Evolutionary conservation across 2,113 vertebrate species (phyloP).

Genomic region (Tragelaphus imberbis): DNA sequence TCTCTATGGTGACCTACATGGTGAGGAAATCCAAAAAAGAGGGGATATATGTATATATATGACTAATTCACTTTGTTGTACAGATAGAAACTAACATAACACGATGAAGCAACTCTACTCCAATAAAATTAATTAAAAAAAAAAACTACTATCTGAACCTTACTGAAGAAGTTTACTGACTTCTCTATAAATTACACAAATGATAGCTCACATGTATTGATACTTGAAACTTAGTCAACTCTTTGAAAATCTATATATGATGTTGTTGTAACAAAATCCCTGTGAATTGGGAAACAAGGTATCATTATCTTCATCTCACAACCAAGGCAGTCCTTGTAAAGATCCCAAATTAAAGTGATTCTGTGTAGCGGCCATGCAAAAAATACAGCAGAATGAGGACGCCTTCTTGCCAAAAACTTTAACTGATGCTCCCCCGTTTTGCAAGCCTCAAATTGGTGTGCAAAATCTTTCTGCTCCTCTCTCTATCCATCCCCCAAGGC

Average conservation of each 20-base stretch:
- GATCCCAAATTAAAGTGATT: background rate
- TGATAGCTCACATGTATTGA: background rate
- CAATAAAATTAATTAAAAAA: background rate
- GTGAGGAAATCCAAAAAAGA: background rate
- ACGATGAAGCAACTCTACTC: background rate
- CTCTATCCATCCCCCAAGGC: background rate
- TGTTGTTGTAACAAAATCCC: background rate
- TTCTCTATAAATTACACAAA: background rate
- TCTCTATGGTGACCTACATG: background rate
- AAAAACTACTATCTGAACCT: background rate
- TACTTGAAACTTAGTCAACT: background rate
- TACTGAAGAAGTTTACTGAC: background rate
- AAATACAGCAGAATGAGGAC: background rate
- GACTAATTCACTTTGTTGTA: background rate
- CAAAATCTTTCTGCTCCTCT: conserved; percentile 25
- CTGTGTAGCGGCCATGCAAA: background rate
- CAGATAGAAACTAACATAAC: background rate
- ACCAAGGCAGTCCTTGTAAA: background rate
- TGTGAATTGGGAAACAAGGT: background rate
- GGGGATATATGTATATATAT: background rate
- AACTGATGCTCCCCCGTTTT: background rate
- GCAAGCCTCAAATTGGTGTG: background rate
- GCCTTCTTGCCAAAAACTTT: conserved; percentile 12
- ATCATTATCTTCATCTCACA: background rate
- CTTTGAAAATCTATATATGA: background rate